phyloP scores from a whole-genome alignment of 2,113 vertebrate genomes.

The Epinephelus lanceolatus region DNA sequence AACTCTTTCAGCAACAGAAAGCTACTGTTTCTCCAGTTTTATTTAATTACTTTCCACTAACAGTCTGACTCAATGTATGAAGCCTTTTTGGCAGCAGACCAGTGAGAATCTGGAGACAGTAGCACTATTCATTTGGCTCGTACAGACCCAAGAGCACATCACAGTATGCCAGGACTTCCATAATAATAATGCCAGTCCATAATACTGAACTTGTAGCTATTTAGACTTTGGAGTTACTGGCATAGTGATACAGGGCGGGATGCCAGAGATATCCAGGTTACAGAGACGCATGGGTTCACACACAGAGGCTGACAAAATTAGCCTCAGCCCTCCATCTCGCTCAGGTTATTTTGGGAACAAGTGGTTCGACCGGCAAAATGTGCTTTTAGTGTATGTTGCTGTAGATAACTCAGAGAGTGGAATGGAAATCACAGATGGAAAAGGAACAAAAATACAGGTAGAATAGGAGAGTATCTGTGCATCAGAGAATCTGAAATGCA shows the following conservation, averaged over 20 bases:
- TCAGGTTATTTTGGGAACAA: conserved; percentile 49
- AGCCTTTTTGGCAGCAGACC: conserved; percentile 34
- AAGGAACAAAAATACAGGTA: no score
- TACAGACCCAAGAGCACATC: conserved; percentile 10
- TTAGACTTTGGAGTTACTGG: conserved; percentile 53
- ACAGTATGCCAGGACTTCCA: conserved; percentile 46
- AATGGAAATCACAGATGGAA: not conserved
- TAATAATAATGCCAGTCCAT: conserved; percentile 67
- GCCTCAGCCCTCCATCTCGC: conserved; percentile 38
- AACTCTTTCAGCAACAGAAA: not conserved
- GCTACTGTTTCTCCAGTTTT: not conserved
- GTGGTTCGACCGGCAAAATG: conserved; percentile 17
- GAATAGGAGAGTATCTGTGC: accelerated
- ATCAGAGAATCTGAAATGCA: not conserved
- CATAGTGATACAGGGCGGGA: conserved; percentile 70
- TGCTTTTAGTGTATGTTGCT: conserved; percentile 4
- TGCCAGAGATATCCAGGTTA: conserved; percentile 72
- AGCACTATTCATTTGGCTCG: conserved; percentile 48
- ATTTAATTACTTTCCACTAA: conserved; percentile 9
- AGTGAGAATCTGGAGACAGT: conserved; percentile 34
- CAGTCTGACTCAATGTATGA: conserved; percentile 22
- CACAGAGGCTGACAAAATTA: conserved; percentile 63
- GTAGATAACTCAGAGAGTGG: not conserved
- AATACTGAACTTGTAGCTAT: conserved; percentile 70
- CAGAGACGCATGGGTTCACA: conserved; percentile 63